These are phyloP conservation scores for Typhlichthys subterraneus DNA, from an alignment of 2,797 vertebrate genomes.

Conservation along the genomic window DNA sequence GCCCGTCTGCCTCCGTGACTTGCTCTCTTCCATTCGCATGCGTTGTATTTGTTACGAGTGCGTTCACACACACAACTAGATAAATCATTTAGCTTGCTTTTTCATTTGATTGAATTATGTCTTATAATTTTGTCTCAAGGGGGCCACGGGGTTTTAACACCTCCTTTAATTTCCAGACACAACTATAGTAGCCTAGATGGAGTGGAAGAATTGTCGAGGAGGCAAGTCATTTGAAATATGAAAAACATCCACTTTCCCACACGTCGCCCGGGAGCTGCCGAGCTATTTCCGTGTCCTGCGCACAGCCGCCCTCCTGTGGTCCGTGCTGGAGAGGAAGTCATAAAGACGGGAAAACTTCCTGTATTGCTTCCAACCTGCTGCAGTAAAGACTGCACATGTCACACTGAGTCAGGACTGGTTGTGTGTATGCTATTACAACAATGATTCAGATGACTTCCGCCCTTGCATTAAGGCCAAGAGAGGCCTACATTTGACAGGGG, in stretches of 20 bases:
- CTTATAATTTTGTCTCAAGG: too few species aligned
- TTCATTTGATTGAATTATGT: too few species aligned
- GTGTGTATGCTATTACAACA: slow-evolving; percentile 25
- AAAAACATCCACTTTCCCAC: slow-evolving; percentile 55
- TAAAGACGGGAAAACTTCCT: slow-evolving; percentile 82
- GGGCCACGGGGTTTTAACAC: too few species aligned
- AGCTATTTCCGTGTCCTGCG: slow-evolving; percentile 55
- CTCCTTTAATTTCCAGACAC: neutral
- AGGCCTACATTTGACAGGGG: neutral
- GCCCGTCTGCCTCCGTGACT: too few species aligned
- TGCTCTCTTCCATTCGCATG: too few species aligned
- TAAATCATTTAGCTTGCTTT: too few species aligned
- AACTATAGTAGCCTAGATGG: neutral
- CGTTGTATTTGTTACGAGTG: too few species aligned
- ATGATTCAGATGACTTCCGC: slow-evolving; percentile 4
- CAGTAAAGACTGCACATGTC: slow-evolving; percentile 24
- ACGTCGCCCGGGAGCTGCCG: slow-evolving; percentile 49
- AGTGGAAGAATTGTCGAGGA: slow-evolving; percentile 17
- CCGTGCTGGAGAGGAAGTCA: slow-evolving; percentile 74
- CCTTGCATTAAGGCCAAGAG: slow-evolving; percentile 5
- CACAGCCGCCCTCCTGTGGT: slow-evolving; percentile 65
- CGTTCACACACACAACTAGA: too few species aligned
- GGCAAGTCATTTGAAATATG: slow-evolving; percentile 47
- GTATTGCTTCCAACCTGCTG: slow-evolving; percentile 56
- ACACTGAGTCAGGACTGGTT: neutral